Conservation (phyloP, 2,113 vertebrate species). For the Xiphorhynchus elegans region DNA sequence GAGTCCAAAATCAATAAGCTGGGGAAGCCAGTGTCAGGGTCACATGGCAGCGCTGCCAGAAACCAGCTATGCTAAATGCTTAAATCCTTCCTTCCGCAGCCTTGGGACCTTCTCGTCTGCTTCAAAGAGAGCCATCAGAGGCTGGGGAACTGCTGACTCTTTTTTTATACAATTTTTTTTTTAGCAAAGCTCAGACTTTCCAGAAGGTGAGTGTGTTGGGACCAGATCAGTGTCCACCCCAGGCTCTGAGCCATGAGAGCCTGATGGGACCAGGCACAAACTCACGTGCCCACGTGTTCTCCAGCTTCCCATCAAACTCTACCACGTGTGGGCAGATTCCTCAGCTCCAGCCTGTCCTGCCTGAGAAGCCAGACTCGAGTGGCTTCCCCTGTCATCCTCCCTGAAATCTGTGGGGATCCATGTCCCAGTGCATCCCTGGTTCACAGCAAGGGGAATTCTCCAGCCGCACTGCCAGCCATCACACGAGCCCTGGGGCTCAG, state of each 20-base stretch:
- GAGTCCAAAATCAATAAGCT: slow-evolving; percentile 61
- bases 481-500: background rate
- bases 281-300: accelerated
- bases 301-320: background rate
- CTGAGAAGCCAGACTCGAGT: background rate
- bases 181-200: background rate
- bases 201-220: background rate
- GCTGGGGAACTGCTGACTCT: background rate
- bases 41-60: background rate
- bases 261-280: background rate
- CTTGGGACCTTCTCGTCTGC: slow-evolving; percentile 18
- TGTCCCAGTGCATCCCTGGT: background rate
- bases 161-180: background rate
- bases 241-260: background rate
- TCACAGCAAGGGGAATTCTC: background rate
- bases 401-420: background rate
- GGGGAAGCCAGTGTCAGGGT: slow-evolving; percentile 14
- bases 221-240: background rate
- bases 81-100: slow-evolving; percentile 44
- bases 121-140: background rate
- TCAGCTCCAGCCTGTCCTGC: background rate
- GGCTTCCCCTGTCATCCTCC: background rate
- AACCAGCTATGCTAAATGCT: slow-evolving; percentile 29
- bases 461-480: background rate
- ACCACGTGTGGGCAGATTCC: background rate